A percentile compares a stretch with the other conserved stretches of the same genome.
Evolutionary conservation across 1,140 invertebrate genomes (phyloP).

Genomic region (Ditylenchus dipsaci): DNA sequence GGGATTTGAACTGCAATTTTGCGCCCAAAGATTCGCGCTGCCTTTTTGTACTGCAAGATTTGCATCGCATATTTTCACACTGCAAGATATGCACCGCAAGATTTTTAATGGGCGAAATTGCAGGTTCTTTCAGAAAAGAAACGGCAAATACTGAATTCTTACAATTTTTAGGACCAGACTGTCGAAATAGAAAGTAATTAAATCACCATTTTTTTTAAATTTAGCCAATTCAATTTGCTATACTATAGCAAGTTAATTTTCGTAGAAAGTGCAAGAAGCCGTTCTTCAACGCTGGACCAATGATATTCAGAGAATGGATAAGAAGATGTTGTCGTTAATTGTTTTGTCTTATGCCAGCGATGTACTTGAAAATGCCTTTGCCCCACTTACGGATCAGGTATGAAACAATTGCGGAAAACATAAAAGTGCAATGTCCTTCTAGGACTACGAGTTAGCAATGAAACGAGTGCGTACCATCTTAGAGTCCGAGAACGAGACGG

Average conservation of each 20-base stretch:
- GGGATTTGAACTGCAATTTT: too few relatives aligned
- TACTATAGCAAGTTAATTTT: neutral
- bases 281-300: slow-evolving; percentile 92
- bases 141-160: too few relatives aligned
- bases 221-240: too few relatives aligned
- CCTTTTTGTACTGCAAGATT: too few relatives aligned
- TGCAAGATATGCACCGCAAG: too few relatives aligned
- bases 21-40: too few relatives aligned
- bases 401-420: neutral
- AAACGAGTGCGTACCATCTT: slow-evolving; percentile 87
- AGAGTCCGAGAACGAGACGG: slow-evolving; percentile 84
- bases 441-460: slow-evolving; percentile 94
- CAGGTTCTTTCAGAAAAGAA: too few relatives aligned
- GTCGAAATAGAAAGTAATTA: neutral
- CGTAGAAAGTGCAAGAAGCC: slow-evolving; percentile 76
- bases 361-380: slow-evolving; percentile 97
- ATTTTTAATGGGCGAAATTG: too few relatives aligned
- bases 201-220: too few relatives aligned
- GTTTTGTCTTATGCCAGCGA: slow-evolving; percentile 94
- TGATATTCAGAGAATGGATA: slow-evolving; percentile 93
- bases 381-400: slow-evolving; percentile 70
- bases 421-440: neutral
- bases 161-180: neutral
- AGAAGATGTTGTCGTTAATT: slow-evolving; percentile 81
- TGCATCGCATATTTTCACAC: too few relatives aligned